phyloP scores from a whole-genome alignment of 92 coral and sea anemone genomes.

The Nematostella vectensis region DNA sequence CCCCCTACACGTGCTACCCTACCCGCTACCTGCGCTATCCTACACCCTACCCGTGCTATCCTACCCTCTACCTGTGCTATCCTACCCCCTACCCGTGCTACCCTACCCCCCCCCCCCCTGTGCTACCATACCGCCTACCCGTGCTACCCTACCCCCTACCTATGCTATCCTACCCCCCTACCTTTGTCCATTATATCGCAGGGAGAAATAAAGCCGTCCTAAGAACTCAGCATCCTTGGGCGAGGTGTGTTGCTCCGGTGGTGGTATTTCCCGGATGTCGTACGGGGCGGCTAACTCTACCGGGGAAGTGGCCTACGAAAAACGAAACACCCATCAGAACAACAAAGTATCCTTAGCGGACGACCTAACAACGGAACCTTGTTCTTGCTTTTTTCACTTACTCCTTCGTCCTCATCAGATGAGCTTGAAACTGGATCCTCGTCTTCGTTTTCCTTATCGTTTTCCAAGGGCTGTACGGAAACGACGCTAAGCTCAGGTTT shows the following conservation, averaged over 20 bases:
- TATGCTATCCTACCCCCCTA: conserved; percentile 11
- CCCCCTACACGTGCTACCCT: too few species aligned
- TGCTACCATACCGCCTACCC: too few species aligned
- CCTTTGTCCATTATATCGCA: conserved; percentile 56
- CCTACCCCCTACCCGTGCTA: too few species aligned
- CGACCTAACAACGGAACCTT: too few species aligned
- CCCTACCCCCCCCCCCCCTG: too few species aligned
- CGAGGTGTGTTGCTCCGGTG: conserved; percentile 49
- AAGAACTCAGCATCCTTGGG: conserved; percentile 85
- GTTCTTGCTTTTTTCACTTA: background rate
- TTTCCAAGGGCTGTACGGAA: conserved; percentile 81
- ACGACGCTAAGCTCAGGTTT: conserved; percentile 88
- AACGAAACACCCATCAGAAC: too few species aligned
- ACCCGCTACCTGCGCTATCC: too few species aligned
- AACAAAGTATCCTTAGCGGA: background rate
- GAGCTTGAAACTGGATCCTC: conserved; percentile 67
- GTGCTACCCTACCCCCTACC: too few species aligned
- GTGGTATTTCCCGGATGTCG: conserved; percentile 48
- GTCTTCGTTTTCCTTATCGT: conserved; percentile 76
- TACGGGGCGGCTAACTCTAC: conserved; percentile 52
- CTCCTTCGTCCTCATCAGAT: conserved; percentile 67
- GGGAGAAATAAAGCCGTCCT: conserved; percentile 84
- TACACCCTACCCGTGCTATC: too few species aligned
- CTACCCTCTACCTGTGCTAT: too few species aligned
- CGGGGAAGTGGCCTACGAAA: conserved; percentile 13